Conservation (phyloP, 2,888 invertebrate genomes). For the Spodoptera picta region DNA sequence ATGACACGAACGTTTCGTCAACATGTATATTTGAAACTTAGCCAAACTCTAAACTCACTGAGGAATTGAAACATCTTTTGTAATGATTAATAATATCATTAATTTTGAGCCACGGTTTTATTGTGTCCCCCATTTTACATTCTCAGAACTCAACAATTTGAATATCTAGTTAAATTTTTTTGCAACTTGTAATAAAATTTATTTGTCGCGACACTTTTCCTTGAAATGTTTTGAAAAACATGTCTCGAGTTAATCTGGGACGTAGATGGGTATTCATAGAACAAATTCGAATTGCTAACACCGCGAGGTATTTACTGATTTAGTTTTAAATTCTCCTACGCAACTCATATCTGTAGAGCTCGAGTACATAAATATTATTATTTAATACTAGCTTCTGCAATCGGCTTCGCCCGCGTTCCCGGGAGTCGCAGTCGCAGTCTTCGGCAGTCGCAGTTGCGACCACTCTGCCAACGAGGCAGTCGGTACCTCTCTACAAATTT, state of each 20-base stretch:
- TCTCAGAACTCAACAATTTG: conserved; percentile 43
- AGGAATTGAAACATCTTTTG: conserved; percentile 55
- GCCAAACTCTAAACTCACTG: conserved; percentile 54
- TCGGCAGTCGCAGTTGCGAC: no score
- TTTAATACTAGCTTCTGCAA: background rate
- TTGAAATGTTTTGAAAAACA: conserved; percentile 44
- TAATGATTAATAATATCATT: conserved; percentile 58
- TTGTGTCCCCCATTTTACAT: conserved; percentile 41
- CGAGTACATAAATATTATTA: background rate
- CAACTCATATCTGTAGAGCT: conserved; percentile 3
- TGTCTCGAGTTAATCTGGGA: conserved; percentile 24
- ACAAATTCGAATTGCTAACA: conserved; percentile 8
- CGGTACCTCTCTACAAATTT: no score
- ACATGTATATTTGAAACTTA: conserved; percentile 51
- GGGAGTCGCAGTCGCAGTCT: no score
- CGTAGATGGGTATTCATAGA: conserved; percentile 12
- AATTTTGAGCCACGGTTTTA: conserved; percentile 49
- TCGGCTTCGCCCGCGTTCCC: no score
- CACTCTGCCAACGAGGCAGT: no score
- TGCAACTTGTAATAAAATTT: conserved; percentile 19
- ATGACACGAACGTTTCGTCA: conserved; percentile 42
- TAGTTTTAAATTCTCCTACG: conserved; percentile 20
- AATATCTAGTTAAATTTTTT: conserved; percentile 29
- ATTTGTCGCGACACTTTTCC: conserved; percentile 42
- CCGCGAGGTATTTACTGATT: conserved; percentile 2